Evolutionary conservation across 30 jellyfish, hydroid and myxozoan species (phyloP), one percentile per base, ranked within the genome.

Genomic region (Haliclystus octoradiatus): DNA sequence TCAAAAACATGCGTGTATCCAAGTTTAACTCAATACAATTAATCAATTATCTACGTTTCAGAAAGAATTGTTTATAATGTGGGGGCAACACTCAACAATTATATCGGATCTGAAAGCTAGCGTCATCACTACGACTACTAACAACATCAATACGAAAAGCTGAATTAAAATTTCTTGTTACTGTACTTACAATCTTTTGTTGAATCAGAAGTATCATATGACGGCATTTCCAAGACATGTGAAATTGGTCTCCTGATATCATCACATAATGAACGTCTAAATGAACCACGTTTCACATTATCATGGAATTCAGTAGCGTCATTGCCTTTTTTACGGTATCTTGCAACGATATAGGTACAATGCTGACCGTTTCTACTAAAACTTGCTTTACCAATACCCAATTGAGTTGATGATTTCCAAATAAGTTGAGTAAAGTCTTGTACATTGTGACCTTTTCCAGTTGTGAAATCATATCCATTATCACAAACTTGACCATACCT

Each of bases 401-500:
- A 94, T 57, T 52, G 78, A 63, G 46, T 72, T 46, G 95, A 70
- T 0, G 93, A 60, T 46, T 77, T 72, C 99, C 99, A 91, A 1
- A 91, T 93, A 27, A 91, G 86, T 70, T 91, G 99, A 72, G 95
- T 83, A 74, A 91, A 91, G 65, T 89, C 94, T n/a, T 93, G 95
- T 3, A 92, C 94, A 27, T 88, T 83, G 24, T 35, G 69, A 27
- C 85, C 72, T 51, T 57, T 31, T 2, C 80, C 60, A 7, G 85
- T 83, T 33, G 68, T 73, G 68, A 82, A 82, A 62, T 82, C 94
- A 57, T 91, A 91, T 27, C 99, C 99, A 2, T 95, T 95, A 72
- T 77, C 78, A 72, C 99, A 91, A 12, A 91, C 85, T 64, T 91
- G 95, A 49, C 81, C 81, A 73, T 91, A 91, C 99, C 99, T 91